Evolutionary conservation across 2,113 vertebrate genomes (phyloP).

Genomic region (Heterocephalus glaber): DNA sequence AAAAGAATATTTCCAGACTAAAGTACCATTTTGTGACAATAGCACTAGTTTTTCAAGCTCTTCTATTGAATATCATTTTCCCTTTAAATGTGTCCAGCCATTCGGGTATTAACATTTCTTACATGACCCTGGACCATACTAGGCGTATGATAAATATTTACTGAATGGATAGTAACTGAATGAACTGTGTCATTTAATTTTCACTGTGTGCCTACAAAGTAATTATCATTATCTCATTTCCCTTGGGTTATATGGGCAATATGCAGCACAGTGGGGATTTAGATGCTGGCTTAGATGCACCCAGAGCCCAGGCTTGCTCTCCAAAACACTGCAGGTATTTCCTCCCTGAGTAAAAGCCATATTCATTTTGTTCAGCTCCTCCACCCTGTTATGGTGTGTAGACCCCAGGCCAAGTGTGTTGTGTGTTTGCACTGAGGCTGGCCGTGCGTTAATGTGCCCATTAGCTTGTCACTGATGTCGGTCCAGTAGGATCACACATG

Average conservation of each 20-base stretch:
- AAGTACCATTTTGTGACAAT: background rate
- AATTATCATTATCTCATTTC: background rate
- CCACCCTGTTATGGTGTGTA: too few species aligned
- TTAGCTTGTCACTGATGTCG: background rate
- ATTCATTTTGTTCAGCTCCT: background rate
- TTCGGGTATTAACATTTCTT: background rate
- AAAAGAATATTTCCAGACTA: background rate
- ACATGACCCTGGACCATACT: background rate
- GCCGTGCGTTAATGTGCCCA: rapidly evolving
- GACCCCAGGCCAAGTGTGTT: background rate
- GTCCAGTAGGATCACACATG: too few species aligned
- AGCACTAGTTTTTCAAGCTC: background rate
- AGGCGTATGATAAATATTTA: background rate
- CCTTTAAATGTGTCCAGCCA: background rate
- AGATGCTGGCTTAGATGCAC: background rate
- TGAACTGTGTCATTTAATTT: background rate
- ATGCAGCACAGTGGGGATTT: background rate
- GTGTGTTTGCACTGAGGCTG: too few species aligned
- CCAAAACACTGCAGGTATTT: background rate
- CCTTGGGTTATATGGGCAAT: background rate
- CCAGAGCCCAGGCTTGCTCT: background rate
- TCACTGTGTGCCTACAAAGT: background rate
- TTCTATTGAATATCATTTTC: background rate
- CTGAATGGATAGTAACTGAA: background rate
- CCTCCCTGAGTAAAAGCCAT: background rate